Base-by-base conservation (phyloP, 2,888 invertebrate genomes). In the Sycophila texana region DNA sequence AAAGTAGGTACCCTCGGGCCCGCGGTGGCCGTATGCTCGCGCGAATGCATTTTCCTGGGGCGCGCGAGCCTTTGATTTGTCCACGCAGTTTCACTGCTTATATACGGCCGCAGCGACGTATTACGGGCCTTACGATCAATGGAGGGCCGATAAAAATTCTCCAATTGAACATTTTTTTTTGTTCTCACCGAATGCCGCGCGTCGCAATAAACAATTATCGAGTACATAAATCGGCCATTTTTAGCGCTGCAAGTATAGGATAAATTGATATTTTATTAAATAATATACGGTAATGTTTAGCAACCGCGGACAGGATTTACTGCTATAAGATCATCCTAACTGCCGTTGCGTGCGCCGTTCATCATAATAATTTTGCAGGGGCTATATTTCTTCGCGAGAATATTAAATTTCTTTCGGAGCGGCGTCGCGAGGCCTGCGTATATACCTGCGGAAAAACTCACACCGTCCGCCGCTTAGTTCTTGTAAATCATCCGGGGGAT, bases 1-100 rank as follows among this genome's bases (percentile, higher is more conserved):
- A 86, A 87, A 88, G 84, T 87, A 85, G 87, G 84, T 85, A 84
- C n/a, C 77, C 81, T 70, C 20, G n/a, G 73, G 39, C 39, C 53
- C 20, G 67, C 49, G 5, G 67, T n/a, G 22, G 51, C 72, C n/a
- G n/a, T 60, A 60, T 60, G 60, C 60, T 22, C 20, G 39, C 63
- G 55, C 63, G 63, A 55, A 18, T 39, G 58, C 71, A n/a, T 39
- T n/a, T 39, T 14, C 16, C 63, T 10, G 16, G 51, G 18, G 61
- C 22, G 65, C n/a, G 49, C 16, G 30, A 51, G 70, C 70, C 70
- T 76, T 76, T 70, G 57, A 76, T 76, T 76, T 65, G 70, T 65
- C 57, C 76, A 13, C 18, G 63, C 16, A 13, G 12, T n/a, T 22
- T 22, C 22, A 1, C 22, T 4, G 55, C 53, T 73, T 73, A 39